Conservation (phyloP, 2,888 invertebrate genomes). For the Drosophila colorata region DNA sequence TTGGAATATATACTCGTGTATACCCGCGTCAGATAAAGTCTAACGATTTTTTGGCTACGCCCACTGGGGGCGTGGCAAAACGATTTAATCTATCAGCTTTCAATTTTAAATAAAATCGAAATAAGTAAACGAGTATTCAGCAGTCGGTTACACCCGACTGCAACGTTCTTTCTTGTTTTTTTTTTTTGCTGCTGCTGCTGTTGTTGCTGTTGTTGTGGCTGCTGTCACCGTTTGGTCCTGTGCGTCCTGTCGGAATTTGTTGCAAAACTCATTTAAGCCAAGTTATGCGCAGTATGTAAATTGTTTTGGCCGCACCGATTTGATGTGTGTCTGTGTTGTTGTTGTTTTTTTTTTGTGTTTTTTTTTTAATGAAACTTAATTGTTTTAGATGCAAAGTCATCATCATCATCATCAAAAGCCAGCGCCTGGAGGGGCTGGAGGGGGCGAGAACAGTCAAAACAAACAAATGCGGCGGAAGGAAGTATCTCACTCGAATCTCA, state of each 20-base stretch:
- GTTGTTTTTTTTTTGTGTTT: constrained; percentile 17
- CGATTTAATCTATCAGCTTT: too few species aligned
- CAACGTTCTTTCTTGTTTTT: not conserved
- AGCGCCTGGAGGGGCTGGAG: constrained; percentile 1
- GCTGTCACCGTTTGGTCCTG: constrained; percentile 44
- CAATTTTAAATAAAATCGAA: too few species aligned
- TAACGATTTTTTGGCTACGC: too few species aligned
- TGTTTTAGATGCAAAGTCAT: constrained; percentile 81
- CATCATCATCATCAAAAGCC: constrained; percentile 42
- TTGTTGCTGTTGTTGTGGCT: constrained; percentile 9
- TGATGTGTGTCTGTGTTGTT: constrained; percentile 14
- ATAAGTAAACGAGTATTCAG: too few species aligned
- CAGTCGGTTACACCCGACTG: too few species aligned
- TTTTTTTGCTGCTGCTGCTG: not conserved
- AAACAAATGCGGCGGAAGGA: constrained; percentile 78
- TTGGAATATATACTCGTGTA: too few species aligned
- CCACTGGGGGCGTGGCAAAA: too few species aligned
- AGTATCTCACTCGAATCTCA: constrained; percentile 80
- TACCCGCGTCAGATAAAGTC: too few species aligned
- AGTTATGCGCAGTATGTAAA: constrained; percentile 84
- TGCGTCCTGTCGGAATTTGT: constrained; percentile 71
- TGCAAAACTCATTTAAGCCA: constrained; percentile 80
- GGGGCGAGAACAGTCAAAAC: constrained; percentile 27
- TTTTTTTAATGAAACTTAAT: constrained; percentile 79
- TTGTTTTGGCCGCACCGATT: constrained; percentile 71